Evolutionary conservation across 2,888 invertebrate species (phyloP), one percentile per base, ranked within the genome.

Genomic region (Blastobasis lacticolella): DNA sequence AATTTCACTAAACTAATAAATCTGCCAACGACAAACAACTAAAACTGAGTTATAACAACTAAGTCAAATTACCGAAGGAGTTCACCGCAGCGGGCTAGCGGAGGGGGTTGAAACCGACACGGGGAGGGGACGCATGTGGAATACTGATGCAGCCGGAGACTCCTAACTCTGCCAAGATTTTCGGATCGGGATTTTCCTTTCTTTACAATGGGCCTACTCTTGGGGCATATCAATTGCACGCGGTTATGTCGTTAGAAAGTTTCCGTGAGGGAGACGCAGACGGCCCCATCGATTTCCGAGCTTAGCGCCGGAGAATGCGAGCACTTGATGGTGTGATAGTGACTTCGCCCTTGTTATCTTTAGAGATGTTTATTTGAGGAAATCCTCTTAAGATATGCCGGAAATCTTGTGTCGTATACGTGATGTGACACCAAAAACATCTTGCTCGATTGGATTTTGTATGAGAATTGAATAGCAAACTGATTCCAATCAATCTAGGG

Each of bases 191-290:
- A 86, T 86, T 88, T 88, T 86, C 88, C 85, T 88, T 88, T 87
- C 88, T 88, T 88, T 88, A 86, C 88, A 88, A 87, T 87, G 83
- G 82, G 77, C 82, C 85, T 87, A 88, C 88, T 83, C 87, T 71
- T 75, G 88, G 86, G 86, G 87, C 88, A 88, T 88, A 87, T 88
- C 88, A 88, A 88, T 86, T 85, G 88, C 88, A 86, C 76, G 88
- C 84, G 85, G 88, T 88, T 88, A 88, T 88, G 87, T 87, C 88
- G 88, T 88, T 88, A 87, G 86, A 85, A 88, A 88, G 77, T 88
- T 88, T 82, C 77, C 66, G 64, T 60, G 66, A 68, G 72, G 75
- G 76, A 75, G 75, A 60, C 65, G 66, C 64, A 64, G 69, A 68
- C 71, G 67, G 60, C 71, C 71, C 69, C 76, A 86, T 87, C 87